These are phyloP conservation scores for Eleginops maclovinus DNA, from an alignment of 2,113 vertebrate species.

Conservation along the genomic window DNA sequence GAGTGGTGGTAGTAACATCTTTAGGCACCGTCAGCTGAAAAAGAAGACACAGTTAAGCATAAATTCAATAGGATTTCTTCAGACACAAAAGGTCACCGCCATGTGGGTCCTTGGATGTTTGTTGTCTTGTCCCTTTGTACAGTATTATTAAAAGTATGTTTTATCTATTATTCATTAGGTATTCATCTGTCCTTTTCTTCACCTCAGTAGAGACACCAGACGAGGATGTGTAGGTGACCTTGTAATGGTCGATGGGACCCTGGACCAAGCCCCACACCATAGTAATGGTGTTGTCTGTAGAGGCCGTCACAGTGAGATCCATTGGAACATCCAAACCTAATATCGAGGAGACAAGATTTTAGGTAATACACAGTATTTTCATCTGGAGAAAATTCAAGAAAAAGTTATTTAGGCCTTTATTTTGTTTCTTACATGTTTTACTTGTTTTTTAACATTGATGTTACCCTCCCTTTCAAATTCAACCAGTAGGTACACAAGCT, in stretches of 20 bases:
- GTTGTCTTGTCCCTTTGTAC: accelerated
- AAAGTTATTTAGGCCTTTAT: background rate
- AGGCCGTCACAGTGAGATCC: constrained; percentile 91
- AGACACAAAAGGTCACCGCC: background rate
- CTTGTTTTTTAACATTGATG: background rate
- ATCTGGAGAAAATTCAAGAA: background rate
- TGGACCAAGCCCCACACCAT: constrained; percentile 91
- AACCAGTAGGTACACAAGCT: background rate
- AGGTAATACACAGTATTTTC: background rate
- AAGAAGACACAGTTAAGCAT: background rate
- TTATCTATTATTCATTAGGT: background rate
- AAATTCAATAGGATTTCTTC: background rate
- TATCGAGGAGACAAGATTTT: background rate
- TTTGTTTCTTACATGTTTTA: background rate
- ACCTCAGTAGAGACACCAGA: constrained; percentile 89
- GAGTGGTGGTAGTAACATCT: constrained; percentile 86
- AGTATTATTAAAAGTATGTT: background rate
- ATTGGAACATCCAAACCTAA: constrained; percentile 92
- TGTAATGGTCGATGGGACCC: constrained; percentile 96
- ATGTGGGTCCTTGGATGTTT: background rate
- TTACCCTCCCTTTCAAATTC: background rate
- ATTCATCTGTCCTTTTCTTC: constrained; percentile 13
- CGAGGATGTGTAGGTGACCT: constrained; percentile 91
- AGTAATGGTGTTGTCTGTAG: constrained; percentile 94
- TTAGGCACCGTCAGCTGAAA: constrained; percentile 86